Conservation (phyloP, 2,113 vertebrate genomes). For the Neoarius graeffei region DNA sequence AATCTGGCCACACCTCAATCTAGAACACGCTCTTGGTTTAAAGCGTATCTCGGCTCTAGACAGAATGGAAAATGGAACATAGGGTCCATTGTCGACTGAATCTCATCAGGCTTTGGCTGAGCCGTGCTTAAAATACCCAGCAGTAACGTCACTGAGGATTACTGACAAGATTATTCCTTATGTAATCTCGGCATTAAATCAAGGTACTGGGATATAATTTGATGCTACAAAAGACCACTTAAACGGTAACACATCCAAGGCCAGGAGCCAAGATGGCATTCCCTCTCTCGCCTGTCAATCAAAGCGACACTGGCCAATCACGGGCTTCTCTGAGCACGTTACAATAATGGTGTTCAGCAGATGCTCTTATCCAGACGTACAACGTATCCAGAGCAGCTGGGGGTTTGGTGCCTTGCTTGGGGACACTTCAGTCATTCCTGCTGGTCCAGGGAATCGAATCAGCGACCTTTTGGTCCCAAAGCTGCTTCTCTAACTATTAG, state of each 20-base stretch:
- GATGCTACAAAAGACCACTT: background rate
- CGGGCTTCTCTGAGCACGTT: too few species aligned
- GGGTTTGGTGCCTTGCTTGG: too few species aligned
- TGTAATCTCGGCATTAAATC: conserved; percentile 30
- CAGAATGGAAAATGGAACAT: background rate
- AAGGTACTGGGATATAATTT: conserved; percentile 24
- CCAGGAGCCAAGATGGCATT: background rate
- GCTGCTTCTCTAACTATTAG: too few species aligned
- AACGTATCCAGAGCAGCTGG: too few species aligned
- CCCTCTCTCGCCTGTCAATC: background rate
- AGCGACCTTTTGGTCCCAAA: too few species aligned
- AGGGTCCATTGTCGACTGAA: background rate
- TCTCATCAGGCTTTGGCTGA: conserved; percentile 37
- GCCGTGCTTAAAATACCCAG: conserved; percentile 40
- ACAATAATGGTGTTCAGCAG: too few species aligned
- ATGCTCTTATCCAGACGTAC: too few species aligned
- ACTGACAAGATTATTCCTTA: conserved; percentile 54
- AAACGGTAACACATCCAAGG: background rate
- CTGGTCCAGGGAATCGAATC: too few species aligned
- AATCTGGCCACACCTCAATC: background rate
- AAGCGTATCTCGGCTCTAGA: background rate
- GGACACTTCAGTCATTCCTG: too few species aligned
- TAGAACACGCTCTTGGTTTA: background rate
- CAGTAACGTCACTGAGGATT: conserved; percentile 33
- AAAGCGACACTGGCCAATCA: background rate